A percentile compares a stretch with the other conserved stretches of the same genome.
These are phyloP conservation scores for Hydraecia micacea DNA, from an alignment of 2,888 invertebrate genomes.

Conservation along the genomic window DNA sequence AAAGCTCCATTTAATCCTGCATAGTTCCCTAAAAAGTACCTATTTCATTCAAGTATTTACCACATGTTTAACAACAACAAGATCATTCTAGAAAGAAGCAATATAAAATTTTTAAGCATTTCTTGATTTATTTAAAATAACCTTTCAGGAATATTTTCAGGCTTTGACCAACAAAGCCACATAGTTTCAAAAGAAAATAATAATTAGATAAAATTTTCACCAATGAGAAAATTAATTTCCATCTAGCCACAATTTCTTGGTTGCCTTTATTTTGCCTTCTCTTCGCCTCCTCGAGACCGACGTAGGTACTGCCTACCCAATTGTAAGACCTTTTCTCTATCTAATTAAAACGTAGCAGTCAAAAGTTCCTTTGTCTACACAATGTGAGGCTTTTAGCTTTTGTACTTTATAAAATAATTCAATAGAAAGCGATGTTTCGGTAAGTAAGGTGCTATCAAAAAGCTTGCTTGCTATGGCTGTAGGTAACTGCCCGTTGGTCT, in stretches of 20 bases:
- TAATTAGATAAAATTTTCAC: slow-evolving; percentile 24
- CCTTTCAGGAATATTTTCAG: neutral
- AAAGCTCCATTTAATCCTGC: neutral
- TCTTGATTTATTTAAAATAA: too few relatives aligned
- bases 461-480: too few relatives aligned
- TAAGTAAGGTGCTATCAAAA: neutral
- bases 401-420: slow-evolving; percentile 16
- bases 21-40: neutral
- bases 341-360: slow-evolving; percentile 79
- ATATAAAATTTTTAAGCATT: neutral
- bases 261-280: slow-evolving; percentile 39
- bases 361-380: slow-evolving; percentile 58
- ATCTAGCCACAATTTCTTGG: slow-evolving; percentile 29
- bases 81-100: neutral
- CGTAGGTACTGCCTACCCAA: slow-evolving; percentile 64
- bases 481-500: too few relatives aligned
- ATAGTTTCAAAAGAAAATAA: slow-evolving; percentile 13
- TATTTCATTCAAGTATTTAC: neutral
- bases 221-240: slow-evolving; percentile 54
- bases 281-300: slow-evolving; percentile 66
- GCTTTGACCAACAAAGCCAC: slow-evolving; percentile 7
- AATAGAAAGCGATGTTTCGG: neutral
- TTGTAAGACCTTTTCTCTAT: slow-evolving; percentile 74
- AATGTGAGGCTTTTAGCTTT: slow-evolving; percentile 30
- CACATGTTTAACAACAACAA: neutral